Evolutionary conservation across 2,113 vertebrate species (phyloP), one percentile per base, ranked within the genome.

Genomic region (Menura novaehollandiae): DNA sequence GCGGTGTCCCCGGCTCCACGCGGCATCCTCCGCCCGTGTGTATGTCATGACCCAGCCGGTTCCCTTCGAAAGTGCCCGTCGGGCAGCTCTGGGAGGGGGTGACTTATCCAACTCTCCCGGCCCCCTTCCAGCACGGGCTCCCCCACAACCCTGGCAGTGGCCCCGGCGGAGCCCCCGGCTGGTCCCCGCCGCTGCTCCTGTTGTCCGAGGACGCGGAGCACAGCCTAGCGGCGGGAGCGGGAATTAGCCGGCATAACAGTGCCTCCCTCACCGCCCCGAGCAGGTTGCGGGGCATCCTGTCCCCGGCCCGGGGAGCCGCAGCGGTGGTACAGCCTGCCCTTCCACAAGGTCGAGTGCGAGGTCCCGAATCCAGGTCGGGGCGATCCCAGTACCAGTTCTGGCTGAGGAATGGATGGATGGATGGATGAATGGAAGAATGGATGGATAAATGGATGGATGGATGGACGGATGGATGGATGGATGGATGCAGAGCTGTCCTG

Each of bases 141-240:
- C 28, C 51, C 22, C 71, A 1, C 69, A 32, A 1, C 46, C 35
- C 77, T 1, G 68, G 35, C 81, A 18, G 51, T 1, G 10, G 43
- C 43, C 47, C 43, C 46, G 47, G 27, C 8, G 8, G 32, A 62
- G 72, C 58, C 24, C 55, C 66, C 7, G 22, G 49, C 28, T 10
- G 32, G 24, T 67, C 56, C 26, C 51, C 35, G 13, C 44, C 39
- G 68, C 56, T 20, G 27, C 64, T 43, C 33, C 67, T 24, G 62
- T 79, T 1, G 85, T 93, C 7, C 43, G 78, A 95, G 78, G 75
- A 44, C 62, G 44, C 28, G 88, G 82, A 95, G 96, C 96, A 49
- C 94, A 95, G 71, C 94, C 94, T 95, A 92, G 96, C 24, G 96
- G 91, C 66, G 19, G 74, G 2, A 55, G 30, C 22, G 4, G 14